Base-by-base conservation (phyloP, 2,888 invertebrate genomes). In the Orchesellides sinensis region DNA sequence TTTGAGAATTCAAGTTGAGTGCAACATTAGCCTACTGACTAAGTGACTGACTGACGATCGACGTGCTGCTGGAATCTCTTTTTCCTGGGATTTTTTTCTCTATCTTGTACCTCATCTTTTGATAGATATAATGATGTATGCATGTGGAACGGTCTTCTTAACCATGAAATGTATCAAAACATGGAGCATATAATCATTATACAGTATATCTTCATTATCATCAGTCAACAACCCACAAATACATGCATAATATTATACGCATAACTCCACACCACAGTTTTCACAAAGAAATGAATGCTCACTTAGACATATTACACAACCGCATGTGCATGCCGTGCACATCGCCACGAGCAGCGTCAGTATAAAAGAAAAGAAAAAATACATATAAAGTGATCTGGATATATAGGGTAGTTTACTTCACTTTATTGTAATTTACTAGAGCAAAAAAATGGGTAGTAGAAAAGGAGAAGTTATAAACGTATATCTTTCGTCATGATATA, bases 21-120 rank as follows among this genome's bases (percentile, higher is more conserved):
- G n/a, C n/a, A 54, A 45, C 77, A 77, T 77, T 77, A 78, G 61
- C 69, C 78, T 49, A 69, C 59, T 78, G 78, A 78, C 78, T 78
- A 69, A 78, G 45, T 78, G 78, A 69, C 78, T 78, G 68, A 69
- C 40, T 77, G 66, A 40, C 59, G 66, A 66, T 65, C 17, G 52
- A 25, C 52, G 32, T 56, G n/a, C 47, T 54, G 68, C 56, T 56
- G 77, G 68, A 77, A 77, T 77, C 77, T 59, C 52, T 73, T 40
- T 40, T 73, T 63, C 12, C 12, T 27, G 63, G 17, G 29, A 35
- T 17, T 21, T 52, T 52, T 63, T 45, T 63, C 63, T 40, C 12
- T 56, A 27, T 27, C 27, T 63, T 63, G 1, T 63, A 19, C 63
- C 12, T 21, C 23, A 21, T 54, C 54, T 21, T 74, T 74, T 47